These are phyloP conservation scores for Drosophila leonis DNA, from an alignment of 2,888 invertebrate species.

Conservation along the genomic window DNA sequence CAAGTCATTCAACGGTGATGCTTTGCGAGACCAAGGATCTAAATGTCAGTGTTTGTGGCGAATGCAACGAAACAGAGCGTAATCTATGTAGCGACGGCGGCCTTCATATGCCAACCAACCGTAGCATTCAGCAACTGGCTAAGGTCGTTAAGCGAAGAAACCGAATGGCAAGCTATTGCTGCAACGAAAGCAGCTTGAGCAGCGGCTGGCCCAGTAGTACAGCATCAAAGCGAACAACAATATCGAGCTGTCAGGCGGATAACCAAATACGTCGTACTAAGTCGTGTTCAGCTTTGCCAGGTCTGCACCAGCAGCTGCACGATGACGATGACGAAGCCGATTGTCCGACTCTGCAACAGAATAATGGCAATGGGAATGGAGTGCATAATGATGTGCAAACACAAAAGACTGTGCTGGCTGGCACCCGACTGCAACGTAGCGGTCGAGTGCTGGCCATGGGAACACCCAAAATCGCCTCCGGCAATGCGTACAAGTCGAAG, in stretches of 20 bases:
- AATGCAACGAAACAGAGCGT: conserved; percentile 86
- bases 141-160: conserved; percentile 87
- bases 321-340: conserved; percentile 64
- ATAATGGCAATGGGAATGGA: conserved; percentile 50
- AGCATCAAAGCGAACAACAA: conserved; percentile 41
- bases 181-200: conserved; percentile 84
- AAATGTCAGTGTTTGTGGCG: conserved; percentile 65
- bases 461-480: conserved; percentile 37
- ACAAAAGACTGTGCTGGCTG: conserved; percentile 53
- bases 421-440: conserved; percentile 74
- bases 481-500: conserved; percentile 38
- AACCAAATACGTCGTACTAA: conserved; percentile 87
- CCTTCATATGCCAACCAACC: conserved; percentile 87
- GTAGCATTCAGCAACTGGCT: conserved; percentile 86
- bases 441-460: conserved; percentile 77
- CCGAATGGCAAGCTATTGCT: conserved; percentile 89
- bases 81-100: conserved; percentile 87
- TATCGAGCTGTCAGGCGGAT: conserved; percentile 44
- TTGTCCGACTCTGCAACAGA: conserved; percentile 63
- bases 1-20: conserved; percentile 22
- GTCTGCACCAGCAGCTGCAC: conserved; percentile 45
- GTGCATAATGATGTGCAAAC: conserved; percentile 25
- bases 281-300: conserved; percentile 88
- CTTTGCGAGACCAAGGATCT: conserved; percentile 35
- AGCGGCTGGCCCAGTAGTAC: conserved; percentile 20